Evolutionary conservation across 2,888 invertebrate species (phyloP).

Genomic region (Amphipyra berbera): DNA sequence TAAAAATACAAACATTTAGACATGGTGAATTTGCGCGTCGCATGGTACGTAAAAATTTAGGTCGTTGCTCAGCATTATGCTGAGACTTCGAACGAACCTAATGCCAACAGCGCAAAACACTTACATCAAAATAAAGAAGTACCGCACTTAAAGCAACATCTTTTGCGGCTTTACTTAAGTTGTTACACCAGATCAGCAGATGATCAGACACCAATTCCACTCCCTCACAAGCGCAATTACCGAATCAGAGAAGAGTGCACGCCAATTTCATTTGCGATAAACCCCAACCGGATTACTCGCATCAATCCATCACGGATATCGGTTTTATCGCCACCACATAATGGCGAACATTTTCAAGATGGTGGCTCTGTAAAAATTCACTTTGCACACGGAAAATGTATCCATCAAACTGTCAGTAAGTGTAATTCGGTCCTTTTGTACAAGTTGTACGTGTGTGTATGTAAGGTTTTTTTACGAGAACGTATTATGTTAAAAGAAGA

Average conservation of each 20-base stretch:
- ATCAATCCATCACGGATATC: conserved; percentile 42
- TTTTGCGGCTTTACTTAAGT: neutral
- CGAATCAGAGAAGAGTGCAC: conserved; percentile 19
- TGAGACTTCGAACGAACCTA: no score
- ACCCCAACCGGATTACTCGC: conserved; percentile 10
- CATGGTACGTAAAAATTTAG: no score
- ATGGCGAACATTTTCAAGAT: conserved; percentile 45
- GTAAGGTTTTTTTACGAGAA: conserved; percentile 13
- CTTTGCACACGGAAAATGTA: conserved; percentile 47
- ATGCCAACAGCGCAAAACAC: neutral
- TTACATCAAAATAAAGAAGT: neutral
- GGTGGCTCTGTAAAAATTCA: conserved; percentile 49
- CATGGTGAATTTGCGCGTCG: no score
- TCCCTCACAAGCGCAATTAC: conserved; percentile 22
- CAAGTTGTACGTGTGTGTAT: conserved; percentile 13
- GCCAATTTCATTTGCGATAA: conserved; percentile 33
- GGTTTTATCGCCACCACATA: conserved; percentile 40
- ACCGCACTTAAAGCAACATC: neutral
- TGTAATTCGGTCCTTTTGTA: conserved; percentile 35
- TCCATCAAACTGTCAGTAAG: conserved; percentile 53
- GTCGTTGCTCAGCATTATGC: no score
- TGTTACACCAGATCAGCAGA: conserved; percentile 2
- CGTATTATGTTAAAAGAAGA: neutral
- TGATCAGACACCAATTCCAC: conserved; percentile 6
- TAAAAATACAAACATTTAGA: no score